These are phyloP conservation scores for Drosophila rufa DNA, from an alignment of 1,140 invertebrate species.

Conservation along the genomic window DNA sequence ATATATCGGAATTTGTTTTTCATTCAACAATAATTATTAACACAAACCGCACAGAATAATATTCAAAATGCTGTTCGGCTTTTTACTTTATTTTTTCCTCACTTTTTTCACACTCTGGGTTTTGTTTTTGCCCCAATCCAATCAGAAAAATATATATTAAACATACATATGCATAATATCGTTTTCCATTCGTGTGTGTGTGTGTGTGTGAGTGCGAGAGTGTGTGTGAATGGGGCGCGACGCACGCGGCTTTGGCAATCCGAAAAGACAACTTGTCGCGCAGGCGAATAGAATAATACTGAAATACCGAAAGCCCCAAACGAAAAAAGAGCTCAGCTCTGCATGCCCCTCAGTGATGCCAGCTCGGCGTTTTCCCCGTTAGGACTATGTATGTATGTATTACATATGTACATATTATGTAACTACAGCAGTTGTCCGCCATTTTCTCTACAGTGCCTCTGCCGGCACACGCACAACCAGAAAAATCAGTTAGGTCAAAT, in stretches of 20 bases:
- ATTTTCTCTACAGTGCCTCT: too few relatives aligned
- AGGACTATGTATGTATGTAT: background rate
- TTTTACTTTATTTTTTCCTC: constrained; percentile 46
- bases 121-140: constrained; percentile 71
- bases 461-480: too few relatives aligned
- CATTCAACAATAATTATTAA: constrained; percentile 54
- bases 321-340: constrained; percentile 34
- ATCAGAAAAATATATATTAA: constrained; percentile 77
- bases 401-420: background rate
- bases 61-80: constrained; percentile 40
- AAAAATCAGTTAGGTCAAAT: too few relatives aligned
- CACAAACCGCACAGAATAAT: constrained; percentile 50
- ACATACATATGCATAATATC: constrained; percentile 66
- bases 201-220: constrained; percentile 36
- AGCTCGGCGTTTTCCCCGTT: constrained; percentile 1
- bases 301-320: constrained; percentile 52
- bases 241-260: constrained; percentile 57
- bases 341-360: constrained; percentile 25
- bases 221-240: constrained; percentile 29
- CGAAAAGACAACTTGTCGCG: constrained; percentile 71
- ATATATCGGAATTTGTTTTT: constrained; percentile 52
- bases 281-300: constrained; percentile 81
- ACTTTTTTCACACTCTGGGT: constrained; percentile 58
- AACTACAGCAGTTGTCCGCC: too few relatives aligned
- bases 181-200: constrained; percentile 43